These are phyloP conservation scores for Hydrochoerus hydrochaeris DNA, from an alignment of 2,113 vertebrate genomes.

Conservation along the genomic window DNA sequence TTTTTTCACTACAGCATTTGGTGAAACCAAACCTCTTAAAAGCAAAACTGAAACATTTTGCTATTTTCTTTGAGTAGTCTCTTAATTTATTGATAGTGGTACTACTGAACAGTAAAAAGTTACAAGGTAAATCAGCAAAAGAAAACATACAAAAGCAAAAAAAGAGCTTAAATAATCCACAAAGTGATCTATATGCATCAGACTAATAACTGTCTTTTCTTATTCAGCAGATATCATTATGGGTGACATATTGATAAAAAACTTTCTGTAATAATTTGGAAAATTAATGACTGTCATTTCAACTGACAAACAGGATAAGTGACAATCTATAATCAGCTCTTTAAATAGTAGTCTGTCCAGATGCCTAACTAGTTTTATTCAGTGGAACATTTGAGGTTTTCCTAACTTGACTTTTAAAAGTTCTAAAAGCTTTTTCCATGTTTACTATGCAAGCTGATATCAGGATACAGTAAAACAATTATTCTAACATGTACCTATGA, in stretches of 20 bases:
- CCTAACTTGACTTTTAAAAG: constrained; percentile 18
- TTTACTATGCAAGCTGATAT: neutral
- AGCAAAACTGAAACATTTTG: constrained; percentile 36
- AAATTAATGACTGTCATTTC: neutral
- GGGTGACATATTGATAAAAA: neutral
- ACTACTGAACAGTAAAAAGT: neutral
- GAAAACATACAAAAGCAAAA: neutral
- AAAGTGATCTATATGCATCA: neutral
- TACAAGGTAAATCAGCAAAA: constrained; percentile 18
- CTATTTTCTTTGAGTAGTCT: neutral
- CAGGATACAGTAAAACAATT: neutral
- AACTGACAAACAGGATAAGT: neutral
- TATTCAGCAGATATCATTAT: neutral
- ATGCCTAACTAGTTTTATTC: neutral
- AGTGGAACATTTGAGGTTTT: constrained; percentile 1
- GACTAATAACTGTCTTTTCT: neutral
- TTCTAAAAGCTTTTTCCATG: neutral
- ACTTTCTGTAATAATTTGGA: neutral
- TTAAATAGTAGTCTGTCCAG: constrained; percentile 20
- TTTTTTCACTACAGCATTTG: neutral
- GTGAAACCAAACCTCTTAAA: constrained; percentile 54
- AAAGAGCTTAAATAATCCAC: neutral
- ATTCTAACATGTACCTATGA: neutral
- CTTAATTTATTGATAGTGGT: neutral
- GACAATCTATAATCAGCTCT: neutral